Evolutionary conservation across 1,140 invertebrate genomes (phyloP).

Genomic region (Drosophila sechellia): DNA sequence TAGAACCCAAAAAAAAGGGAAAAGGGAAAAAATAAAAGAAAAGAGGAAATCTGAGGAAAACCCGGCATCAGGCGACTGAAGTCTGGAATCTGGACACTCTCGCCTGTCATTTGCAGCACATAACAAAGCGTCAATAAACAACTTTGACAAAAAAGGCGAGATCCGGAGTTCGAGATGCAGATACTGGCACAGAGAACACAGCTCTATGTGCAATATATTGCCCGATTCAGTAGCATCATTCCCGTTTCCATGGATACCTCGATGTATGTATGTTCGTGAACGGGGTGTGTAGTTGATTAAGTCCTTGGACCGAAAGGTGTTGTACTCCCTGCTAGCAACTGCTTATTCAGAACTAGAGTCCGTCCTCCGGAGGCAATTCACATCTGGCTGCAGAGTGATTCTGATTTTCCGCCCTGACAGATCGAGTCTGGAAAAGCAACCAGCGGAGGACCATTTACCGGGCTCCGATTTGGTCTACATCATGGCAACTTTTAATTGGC

Average conservation of each 20-base stretch:
- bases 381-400: conserved; percentile 27
- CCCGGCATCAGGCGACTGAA: background rate
- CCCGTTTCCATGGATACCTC: conserved; percentile 25
- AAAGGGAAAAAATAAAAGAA: background rate
- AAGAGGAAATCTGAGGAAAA: background rate
- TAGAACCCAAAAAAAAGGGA: conserved; percentile 28
- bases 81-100: conserved; percentile 25
- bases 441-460: conserved; percentile 8
- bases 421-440: background rate
- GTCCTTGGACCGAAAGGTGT: conserved; percentile 47
- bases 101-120: conserved; percentile 71
- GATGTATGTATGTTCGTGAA: background rate
- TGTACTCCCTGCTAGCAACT: conserved; percentile 25
- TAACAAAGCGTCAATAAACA: conserved; percentile 78
- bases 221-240: conserved; percentile 17
- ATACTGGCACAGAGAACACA: conserved; percentile 1
- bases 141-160: conserved; percentile 46
- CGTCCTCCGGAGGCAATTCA: conserved; percentile 9
- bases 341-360: background rate
- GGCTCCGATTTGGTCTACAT: conserved; percentile 4
- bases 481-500: conserved; percentile 42
- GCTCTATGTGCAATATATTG: conserved; percentile 19
- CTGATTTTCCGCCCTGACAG: conserved; percentile 39
- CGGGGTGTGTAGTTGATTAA: conserved; percentile 51
- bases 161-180: conserved; percentile 11